Percentiles rank a stretch among this genome's conserved stretches.
These are phyloP conservation scores for Leucophenga varia DNA, from an alignment of 1,140 invertebrate species.

Conservation along the genomic window DNA sequence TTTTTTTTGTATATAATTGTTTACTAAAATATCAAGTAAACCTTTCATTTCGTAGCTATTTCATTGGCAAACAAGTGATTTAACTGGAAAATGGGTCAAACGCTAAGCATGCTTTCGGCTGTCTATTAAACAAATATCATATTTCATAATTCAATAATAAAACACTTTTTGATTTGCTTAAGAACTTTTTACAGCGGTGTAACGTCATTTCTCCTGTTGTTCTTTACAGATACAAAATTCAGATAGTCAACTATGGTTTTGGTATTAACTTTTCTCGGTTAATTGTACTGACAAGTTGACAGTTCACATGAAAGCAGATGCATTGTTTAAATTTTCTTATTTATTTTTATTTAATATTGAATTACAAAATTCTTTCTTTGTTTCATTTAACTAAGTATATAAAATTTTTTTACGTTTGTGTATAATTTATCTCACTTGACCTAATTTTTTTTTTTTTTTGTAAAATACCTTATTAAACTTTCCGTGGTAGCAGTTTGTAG, in stretches of 20 bases:
- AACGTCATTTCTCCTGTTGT: not conserved
- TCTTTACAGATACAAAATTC: slow-evolving; percentile 24
- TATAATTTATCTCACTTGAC: slow-evolving; percentile 47
- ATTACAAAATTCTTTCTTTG: slow-evolving; percentile 14
- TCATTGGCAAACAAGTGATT: too few species aligned
- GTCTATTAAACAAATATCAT: slow-evolving; percentile 24
- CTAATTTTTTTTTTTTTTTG: slow-evolving; percentile 37
- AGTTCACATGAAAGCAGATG: slow-evolving; percentile 46
- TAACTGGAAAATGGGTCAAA: too few species aligned
- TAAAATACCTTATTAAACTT: slow-evolving; percentile 42
- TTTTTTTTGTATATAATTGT: too few species aligned
- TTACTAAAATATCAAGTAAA: too few species aligned
- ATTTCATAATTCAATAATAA: slow-evolving; percentile 33
- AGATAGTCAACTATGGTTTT: too few species aligned
- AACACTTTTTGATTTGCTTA: slow-evolving; percentile 34
- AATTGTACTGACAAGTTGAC: slow-evolving; percentile 51
- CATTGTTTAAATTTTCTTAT: slow-evolving; percentile 30
- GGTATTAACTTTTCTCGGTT: slow-evolving; percentile 40
- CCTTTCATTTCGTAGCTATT: too few species aligned
- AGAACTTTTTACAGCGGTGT: slow-evolving; percentile 26
- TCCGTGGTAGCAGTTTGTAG: not conserved
- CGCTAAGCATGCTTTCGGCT: too few species aligned
- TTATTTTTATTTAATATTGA: slow-evolving; percentile 35
- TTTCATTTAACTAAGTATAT: slow-evolving; percentile 3
- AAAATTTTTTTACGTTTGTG: slow-evolving; percentile 8